Base-by-base conservation (phyloP, 2,113 vertebrate genomes). In the Bostrychus sinensis region DNA sequence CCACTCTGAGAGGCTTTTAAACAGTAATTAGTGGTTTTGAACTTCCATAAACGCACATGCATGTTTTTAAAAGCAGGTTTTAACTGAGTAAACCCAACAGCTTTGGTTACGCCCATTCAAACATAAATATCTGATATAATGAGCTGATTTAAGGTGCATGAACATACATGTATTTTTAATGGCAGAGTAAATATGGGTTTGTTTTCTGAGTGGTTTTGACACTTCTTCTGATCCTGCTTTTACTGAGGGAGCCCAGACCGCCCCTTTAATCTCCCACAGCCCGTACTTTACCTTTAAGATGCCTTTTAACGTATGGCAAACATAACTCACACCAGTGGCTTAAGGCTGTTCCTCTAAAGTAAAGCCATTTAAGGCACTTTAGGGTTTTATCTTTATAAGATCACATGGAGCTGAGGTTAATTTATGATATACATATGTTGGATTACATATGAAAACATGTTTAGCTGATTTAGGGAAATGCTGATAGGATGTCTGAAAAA, bases 191-290 rank as follows among this genome's bases (percentile, higher is more conserved):
- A 84, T 80, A 75, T 39, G 56, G 36, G 60, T 70, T 75, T 78
- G 78, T 81, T 82, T 77, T 57, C 65, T 64, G 26, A 77, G 61
- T 0, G 25, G 72, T 72, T 72, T 10, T 20, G 39, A 81, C 46
- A 75, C 77, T 65, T 74, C 73, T 50, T 55, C 32, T 86, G 68
- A 84, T 81, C 72, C 80, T 60, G 54, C 61, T 63, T 66, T 57
- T 57, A 28, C 61, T 86, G 86, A 88, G 81, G 64, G 78, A 89
- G 65, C 63, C 54, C 87, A 89, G 84, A 70, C 76, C 22, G 17
- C 37, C 22, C 53, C 66, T 71, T 78, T 82, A 86, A 89, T 85
- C 83, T 62, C 53, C 16, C 41, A 22, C 58, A 74, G 61, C 16
- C 1, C 36, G 63, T 9, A 19, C 53, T 60, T 73, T 56, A 68